Conservation (phyloP, 2,888 invertebrate genomes). For the Drosophila atripex region DNA sequence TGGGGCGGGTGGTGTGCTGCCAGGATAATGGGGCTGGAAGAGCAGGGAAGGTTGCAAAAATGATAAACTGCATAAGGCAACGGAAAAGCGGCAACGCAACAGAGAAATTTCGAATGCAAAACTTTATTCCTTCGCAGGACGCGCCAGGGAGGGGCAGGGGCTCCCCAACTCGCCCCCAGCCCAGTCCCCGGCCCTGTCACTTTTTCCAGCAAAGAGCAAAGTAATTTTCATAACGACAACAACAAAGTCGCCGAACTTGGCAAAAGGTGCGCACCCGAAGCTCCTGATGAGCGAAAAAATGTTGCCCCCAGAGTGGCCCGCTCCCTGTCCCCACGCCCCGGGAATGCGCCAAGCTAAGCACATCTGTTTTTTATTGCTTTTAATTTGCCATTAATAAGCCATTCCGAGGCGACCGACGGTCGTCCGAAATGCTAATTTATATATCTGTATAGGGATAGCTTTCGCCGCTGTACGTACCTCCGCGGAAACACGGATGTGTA, state of each 20-base stretch:
- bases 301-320: neutral
- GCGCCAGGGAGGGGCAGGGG: slow-evolving; percentile 24
- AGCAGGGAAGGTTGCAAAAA: slow-evolving; percentile 51
- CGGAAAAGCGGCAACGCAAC: slow-evolving; percentile 53
- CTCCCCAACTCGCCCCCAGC: too few species aligned
- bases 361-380: slow-evolving; percentile 83
- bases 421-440: slow-evolving; percentile 71
- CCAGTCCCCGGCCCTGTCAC: neutral
- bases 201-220: slow-evolving; percentile 66
- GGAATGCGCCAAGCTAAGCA: slow-evolving; percentile 82
- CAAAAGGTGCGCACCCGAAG: slow-evolving; percentile 57
- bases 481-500: slow-evolving; percentile 25
- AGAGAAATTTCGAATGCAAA: slow-evolving; percentile 75
- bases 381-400: slow-evolving; percentile 83
- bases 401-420: slow-evolving; percentile 67
- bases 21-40: slow-evolving; percentile 11
- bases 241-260: slow-evolving; percentile 65
- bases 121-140: slow-evolving; percentile 67
- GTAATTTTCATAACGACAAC: slow-evolving; percentile 81
- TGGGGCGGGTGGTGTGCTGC: neutral
- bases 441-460: slow-evolving; percentile 44
- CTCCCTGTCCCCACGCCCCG: neutral
- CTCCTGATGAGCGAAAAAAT: slow-evolving; percentile 58
- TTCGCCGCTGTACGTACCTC: slow-evolving; percentile 33
- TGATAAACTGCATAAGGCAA: slow-evolving; percentile 80